These are phyloP conservation scores for Apamea epomidion DNA, from an alignment of 2,888 invertebrate genomes.

Conservation along the genomic window DNA sequence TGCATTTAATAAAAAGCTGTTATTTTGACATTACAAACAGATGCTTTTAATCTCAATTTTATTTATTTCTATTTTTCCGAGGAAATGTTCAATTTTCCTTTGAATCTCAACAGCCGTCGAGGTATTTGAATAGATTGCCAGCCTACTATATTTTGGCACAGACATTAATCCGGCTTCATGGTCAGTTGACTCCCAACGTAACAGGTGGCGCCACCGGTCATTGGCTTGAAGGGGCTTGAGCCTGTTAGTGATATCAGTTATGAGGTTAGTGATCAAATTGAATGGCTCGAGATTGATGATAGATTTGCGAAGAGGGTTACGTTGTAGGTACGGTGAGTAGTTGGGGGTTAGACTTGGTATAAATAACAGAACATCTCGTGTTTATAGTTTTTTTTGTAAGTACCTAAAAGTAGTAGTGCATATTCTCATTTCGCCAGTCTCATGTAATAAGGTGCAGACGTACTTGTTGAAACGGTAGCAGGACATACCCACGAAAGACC, in stretches of 20 bases:
- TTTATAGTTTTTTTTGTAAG: no score
- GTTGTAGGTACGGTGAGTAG: background rate
- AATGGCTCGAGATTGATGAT: background rate
- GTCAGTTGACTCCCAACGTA: slow-evolving; percentile 34
- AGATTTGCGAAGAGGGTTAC: background rate
- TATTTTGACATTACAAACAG: background rate
- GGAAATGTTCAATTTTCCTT: background rate
- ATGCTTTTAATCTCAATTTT: no score
- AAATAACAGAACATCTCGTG: background rate
- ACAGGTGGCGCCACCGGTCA: slow-evolving; percentile 38
- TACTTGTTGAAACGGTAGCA: no score
- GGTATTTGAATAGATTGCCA: slow-evolving; percentile 5
- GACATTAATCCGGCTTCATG: slow-evolving; percentile 23
- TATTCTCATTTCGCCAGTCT: no score
- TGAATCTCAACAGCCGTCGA: background rate
- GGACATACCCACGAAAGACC: no score
- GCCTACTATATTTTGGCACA: slow-evolving; percentile 26
- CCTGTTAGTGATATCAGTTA: slow-evolving; percentile 1
- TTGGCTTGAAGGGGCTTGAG: background rate
- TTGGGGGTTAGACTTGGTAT: background rate
- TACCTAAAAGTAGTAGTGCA: no score
- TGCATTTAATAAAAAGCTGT: no score
- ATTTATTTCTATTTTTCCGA: background rate
- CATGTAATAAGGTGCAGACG: no score
- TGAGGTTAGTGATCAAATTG: slow-evolving; percentile 1